Evolutionary conservation across 2,797 vertebrate species (phyloP).

Genomic region (Microchirus variegatus): DNA sequence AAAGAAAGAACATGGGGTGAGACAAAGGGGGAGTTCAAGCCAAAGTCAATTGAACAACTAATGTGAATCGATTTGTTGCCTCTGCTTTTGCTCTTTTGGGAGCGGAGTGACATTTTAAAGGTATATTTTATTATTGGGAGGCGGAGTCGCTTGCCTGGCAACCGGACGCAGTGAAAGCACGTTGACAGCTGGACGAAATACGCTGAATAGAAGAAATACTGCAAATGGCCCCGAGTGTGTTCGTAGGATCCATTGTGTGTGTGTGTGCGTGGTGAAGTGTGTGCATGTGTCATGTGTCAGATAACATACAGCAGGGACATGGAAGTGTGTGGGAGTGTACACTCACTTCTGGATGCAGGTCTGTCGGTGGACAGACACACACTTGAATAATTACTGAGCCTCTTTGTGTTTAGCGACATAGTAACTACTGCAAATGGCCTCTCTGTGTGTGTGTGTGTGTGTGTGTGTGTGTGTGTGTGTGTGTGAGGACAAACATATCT

Average conservation of each 20-base stretch:
- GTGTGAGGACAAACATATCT: constrained; percentile 8
- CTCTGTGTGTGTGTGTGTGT: neutral
- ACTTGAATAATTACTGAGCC: neutral
- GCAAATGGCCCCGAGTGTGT: constrained; percentile 65
- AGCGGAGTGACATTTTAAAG: constrained; percentile 84
- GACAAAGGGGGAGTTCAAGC: constrained; percentile 72
- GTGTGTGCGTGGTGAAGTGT: constrained; percentile 41
- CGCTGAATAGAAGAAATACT: constrained; percentile 73
- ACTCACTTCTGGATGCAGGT: neutral
- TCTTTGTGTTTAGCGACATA: constrained; percentile 19
- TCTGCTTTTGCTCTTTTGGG: constrained; percentile 79
- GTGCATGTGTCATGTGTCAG: constrained; percentile 34
- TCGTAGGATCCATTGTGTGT: constrained; percentile 51
- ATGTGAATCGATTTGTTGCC: constrained; percentile 86
- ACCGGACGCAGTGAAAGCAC: constrained; percentile 65
- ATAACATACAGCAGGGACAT: constrained; percentile 32
- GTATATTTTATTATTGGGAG: constrained; percentile 81
- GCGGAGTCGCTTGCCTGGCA: constrained; percentile 70
- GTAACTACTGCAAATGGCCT: constrained; percentile 43
- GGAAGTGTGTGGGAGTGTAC: constrained; percentile 10
- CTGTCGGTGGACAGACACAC: constrained; percentile 17
- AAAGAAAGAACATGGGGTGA: constrained; percentile 20
- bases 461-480: neutral
- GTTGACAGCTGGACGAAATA: constrained; percentile 73
- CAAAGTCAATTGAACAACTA: constrained; percentile 87